These are phyloP conservation scores for Hormaphis cornu DNA, from an alignment of 1,140 invertebrate species.

Conservation along the genomic window DNA sequence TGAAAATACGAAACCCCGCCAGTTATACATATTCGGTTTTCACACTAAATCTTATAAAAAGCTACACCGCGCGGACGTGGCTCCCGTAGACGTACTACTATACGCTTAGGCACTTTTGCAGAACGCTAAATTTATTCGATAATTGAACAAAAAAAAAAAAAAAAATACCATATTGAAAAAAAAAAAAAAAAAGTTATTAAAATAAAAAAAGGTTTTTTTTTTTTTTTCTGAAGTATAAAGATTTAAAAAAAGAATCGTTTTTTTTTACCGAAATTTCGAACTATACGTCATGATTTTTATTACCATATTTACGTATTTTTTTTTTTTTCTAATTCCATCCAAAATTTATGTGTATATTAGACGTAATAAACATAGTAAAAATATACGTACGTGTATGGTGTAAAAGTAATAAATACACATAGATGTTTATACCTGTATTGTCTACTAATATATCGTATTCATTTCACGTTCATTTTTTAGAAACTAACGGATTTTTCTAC, in stretches of 20 bases:
- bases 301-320: neutral
- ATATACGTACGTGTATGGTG: neutral
- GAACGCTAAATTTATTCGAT: neutral
- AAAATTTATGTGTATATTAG: neutral
- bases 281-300: neutral
- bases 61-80: neutral
- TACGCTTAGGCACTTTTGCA: neutral
- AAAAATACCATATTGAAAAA: neutral
- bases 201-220: neutral
- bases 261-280: neutral
- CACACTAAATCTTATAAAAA: neutral
- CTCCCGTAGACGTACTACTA: neutral
- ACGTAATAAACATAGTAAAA: no score
- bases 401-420: no score
- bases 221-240: no score
- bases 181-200: neutral
- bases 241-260: neutral
- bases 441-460: neutral
- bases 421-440: no score
- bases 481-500: slow-evolving; percentile 20
- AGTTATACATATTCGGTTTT: neutral
- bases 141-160: neutral
- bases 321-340: slow-evolving; percentile 19
- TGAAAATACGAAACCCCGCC: neutral
- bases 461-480: slow-evolving; percentile 22